Conservation (phyloP, 2,797 vertebrate genomes). For the Epinephelus malabaricus region DNA sequence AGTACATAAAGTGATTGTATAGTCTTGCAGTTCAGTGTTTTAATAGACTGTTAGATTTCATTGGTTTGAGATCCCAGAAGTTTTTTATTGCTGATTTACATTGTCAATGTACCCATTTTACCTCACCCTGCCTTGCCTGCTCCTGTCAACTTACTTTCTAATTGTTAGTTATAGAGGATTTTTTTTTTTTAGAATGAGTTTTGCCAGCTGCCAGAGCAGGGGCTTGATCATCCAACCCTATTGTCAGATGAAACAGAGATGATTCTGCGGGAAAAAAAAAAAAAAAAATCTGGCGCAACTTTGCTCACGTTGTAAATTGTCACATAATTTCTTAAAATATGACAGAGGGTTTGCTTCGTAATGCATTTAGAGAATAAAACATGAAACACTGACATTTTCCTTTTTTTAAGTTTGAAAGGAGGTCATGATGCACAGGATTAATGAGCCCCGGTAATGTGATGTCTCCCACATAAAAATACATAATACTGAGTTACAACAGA, state of each 20-base stretch:
- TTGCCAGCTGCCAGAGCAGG: conserved; percentile 1
- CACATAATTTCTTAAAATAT: too few relatives aligned
- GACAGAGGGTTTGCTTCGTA: too few relatives aligned
- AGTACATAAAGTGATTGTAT: not conserved
- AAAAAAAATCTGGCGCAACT: not conserved
- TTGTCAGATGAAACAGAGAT: not conserved
- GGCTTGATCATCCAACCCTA: not conserved
- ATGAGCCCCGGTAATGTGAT: too few relatives aligned
- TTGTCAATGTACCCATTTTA: not conserved
- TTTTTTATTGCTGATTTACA: conserved; percentile 9
- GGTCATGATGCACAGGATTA: too few relatives aligned
- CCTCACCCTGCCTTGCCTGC: not conserved
- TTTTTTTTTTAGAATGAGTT: not conserved
- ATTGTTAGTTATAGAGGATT: conserved; percentile 1
- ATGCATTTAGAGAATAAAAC: too few relatives aligned
- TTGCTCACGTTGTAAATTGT: too few relatives aligned
- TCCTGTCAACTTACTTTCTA: conserved; percentile 6
- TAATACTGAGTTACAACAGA: too few relatives aligned
- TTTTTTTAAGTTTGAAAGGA: too few relatives aligned
- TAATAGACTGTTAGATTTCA: not conserved
- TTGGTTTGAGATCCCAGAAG: not conserved
- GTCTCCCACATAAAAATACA: too few relatives aligned
- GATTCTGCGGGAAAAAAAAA: too few relatives aligned
- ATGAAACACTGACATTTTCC: too few relatives aligned
- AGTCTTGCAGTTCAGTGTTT: not conserved